Conservation (phyloP, 2,113 vertebrate species). For the Plecotus auritus region DNA sequence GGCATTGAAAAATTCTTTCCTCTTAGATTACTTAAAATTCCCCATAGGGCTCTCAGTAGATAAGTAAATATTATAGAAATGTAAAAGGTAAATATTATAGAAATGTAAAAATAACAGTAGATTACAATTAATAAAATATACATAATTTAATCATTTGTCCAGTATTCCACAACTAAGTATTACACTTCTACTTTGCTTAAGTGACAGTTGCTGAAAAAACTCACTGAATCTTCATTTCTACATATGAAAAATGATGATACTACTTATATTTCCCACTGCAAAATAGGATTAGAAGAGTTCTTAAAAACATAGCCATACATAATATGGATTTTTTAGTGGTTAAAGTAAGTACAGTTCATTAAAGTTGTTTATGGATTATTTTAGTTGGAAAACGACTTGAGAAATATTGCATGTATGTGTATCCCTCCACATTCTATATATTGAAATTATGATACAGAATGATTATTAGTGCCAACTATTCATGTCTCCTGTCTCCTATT, state of each 20-base stretch:
- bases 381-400: not conserved
- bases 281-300: not conserved
- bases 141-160: not conserved
- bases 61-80: not conserved
- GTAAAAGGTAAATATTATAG: not conserved
- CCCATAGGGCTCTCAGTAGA: not conserved
- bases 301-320: not conserved
- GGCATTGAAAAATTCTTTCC: not conserved
- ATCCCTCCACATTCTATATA: not conserved
- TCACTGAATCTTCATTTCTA: not conserved
- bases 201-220: not conserved
- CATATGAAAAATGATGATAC: not conserved
- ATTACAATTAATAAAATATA: not conserved
- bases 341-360: not conserved
- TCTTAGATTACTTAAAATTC: not conserved
- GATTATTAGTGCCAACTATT: not conserved
- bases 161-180: not conserved
- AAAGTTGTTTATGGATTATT: not conserved
- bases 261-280: not conserved
- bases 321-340: not conserved
- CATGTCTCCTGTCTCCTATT: not conserved
- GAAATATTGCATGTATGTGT: not conserved
- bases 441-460: not conserved
- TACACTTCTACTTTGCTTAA: not conserved
- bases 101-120: not conserved